phyloP scores from a whole-genome alignment of 2,113 vertebrate genomes.

The Ailurus styani region DNA sequence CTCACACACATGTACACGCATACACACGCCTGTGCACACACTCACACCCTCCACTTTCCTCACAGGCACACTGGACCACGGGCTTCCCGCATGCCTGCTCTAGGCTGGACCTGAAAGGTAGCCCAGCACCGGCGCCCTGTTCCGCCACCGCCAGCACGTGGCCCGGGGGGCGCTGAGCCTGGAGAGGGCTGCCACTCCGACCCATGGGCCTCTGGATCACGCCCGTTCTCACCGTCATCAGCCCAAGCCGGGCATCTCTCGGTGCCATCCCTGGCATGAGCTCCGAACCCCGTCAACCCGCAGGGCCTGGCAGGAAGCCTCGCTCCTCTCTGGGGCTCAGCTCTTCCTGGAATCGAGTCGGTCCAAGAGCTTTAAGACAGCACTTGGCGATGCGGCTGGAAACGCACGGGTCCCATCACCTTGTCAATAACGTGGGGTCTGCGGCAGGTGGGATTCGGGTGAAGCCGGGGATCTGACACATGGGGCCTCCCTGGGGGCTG shows the following conservation, averaged over 20 bases:
- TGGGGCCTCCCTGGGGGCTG: rapidly evolving
- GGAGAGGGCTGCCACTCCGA: rapidly evolving
- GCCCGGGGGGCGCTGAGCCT: neutral
- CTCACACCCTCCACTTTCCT: neutral
- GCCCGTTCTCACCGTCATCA: rapidly evolving
- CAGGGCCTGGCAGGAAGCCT: neutral
- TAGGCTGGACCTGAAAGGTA: neutral
- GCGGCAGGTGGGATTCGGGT: rapidly evolving
- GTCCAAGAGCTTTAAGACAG: rapidly evolving
- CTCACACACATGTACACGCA: neutral
- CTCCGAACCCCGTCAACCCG: rapidly evolving
- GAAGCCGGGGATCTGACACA: neutral
- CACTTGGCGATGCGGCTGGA: rapidly evolving
- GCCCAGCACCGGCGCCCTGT: rapidly evolving
- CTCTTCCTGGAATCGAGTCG: neutral
- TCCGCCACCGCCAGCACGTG: rapidly evolving
- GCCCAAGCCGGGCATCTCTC: neutral
- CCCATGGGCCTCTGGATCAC: neutral
- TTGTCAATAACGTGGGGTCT: rapidly evolving
- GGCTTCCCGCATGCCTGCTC: neutral
- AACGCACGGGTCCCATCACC: rapidly evolving
- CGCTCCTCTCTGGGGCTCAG: neutral
- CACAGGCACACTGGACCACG: neutral
- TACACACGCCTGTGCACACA: neutral
- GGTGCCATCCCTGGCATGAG: neutral